These are phyloP conservation scores for Myotis vivesi DNA, from an alignment of 2,797 vertebrate genomes.

Conservation along the genomic window DNA sequence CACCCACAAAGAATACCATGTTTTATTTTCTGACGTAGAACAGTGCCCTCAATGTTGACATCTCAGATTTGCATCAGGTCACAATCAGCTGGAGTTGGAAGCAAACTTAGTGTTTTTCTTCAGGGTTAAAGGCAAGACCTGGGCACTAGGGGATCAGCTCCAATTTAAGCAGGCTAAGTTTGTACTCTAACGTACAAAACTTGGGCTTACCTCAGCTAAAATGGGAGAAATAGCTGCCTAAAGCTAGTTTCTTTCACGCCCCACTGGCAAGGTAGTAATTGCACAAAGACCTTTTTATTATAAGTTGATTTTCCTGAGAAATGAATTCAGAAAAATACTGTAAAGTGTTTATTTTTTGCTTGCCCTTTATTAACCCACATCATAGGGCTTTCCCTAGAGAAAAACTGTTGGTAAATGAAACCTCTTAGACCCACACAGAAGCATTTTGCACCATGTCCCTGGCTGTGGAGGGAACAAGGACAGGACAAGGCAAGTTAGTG, in stretches of 20 bases:
- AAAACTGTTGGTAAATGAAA: slow-evolving; percentile 91
- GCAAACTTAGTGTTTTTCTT: slow-evolving; percentile 67
- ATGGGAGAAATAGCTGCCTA: slow-evolving; percentile 87
- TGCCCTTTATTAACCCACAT: slow-evolving; percentile 99
- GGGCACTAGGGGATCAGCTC: slow-evolving; percentile 80
- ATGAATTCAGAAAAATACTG: slow-evolving; percentile 96
- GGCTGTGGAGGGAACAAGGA: slow-evolving; percentile 86
- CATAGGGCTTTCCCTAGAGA: slow-evolving; percentile 92
- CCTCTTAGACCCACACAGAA: slow-evolving; percentile 87
- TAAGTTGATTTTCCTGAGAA: slow-evolving; percentile 97
- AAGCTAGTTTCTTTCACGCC: slow-evolving; percentile 97
- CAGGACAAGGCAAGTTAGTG: slow-evolving; percentile 91
- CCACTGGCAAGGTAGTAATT: slow-evolving; percentile 95
- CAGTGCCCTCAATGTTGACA: slow-evolving; percentile 50
- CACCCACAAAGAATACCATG: neutral
- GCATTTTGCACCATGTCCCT: slow-evolving; percentile 88
- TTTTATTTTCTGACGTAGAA: slow-evolving; percentile 44
- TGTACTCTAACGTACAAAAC: slow-evolving; percentile 84
- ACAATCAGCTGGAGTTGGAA: neutral
- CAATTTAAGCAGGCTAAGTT: slow-evolving; percentile 81
- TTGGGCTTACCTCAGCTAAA: slow-evolving; percentile 93
- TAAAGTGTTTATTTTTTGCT: slow-evolving; percentile 98
- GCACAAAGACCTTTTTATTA: slow-evolving; percentile 98
- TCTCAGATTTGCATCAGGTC: slow-evolving; percentile 34
- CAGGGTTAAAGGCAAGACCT: slow-evolving; percentile 73